Evolutionary conservation across 2,888 invertebrate genomes (phyloP).

Genomic region (Neuroscelio doddi): DNA sequence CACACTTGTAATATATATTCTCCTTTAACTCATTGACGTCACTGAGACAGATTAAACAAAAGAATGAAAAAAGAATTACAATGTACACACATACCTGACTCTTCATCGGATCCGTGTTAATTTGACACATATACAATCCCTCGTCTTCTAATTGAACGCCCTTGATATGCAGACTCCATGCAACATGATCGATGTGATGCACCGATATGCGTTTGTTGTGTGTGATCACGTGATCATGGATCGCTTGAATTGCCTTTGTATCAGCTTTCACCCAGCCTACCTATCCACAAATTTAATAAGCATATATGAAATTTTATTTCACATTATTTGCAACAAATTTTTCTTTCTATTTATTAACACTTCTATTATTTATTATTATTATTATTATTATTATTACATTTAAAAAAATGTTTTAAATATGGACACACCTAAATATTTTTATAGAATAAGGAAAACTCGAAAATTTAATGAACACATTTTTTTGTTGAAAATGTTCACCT

Average conservation of each 20-base stretch:
- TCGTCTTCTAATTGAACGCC: conserved; percentile 90
- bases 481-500: too few relatives aligned
- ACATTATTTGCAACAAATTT: too few relatives aligned
- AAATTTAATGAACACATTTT: too few relatives aligned
- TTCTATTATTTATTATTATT: too few relatives aligned
- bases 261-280: conserved; percentile 96
- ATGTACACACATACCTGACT: conserved; percentile 80
- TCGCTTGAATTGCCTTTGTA: conserved; percentile 93
- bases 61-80: conserved; percentile 11
- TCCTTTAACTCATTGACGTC: too few relatives aligned
- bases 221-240: conserved; percentile 93
- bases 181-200: conserved; percentile 87
- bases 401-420: too few relatives aligned
- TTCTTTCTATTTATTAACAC: too few relatives aligned
- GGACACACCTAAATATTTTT: too few relatives aligned
- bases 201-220: conserved; percentile 91
- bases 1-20: background rate
- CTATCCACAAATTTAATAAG: conserved; percentile 72
- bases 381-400: too few relatives aligned
- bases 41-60: conserved; percentile 25
- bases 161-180: conserved; percentile 93
- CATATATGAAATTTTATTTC: background rate
- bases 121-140: conserved; percentile 4
- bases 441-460: too few relatives aligned
- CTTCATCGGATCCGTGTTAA: conserved; percentile 96